These are phyloP conservation scores for Drosophila niveifrons DNA, from an alignment of 2,888 invertebrate species.

Conservation along the genomic window DNA sequence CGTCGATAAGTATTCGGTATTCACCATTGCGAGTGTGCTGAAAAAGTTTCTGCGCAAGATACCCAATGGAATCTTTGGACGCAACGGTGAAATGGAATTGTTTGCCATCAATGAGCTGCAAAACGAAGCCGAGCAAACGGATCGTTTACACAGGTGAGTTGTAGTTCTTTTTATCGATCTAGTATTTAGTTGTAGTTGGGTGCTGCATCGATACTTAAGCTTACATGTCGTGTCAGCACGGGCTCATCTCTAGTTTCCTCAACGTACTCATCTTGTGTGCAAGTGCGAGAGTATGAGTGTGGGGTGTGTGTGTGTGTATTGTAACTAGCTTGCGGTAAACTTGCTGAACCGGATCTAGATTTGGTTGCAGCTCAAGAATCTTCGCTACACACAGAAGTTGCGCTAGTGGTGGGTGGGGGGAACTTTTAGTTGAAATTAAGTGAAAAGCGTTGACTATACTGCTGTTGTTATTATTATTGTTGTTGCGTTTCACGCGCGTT, in stretches of 20 bases:
- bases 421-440: conserved; percentile 67
- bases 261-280: conserved; percentile 44
- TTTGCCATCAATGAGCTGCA: conserved; percentile 95
- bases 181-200: not conserved
- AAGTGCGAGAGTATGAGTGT: conserved; percentile 28
- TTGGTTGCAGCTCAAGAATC: conserved; percentile 78
- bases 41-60: conserved; percentile 99
- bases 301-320: conserved; percentile 38
- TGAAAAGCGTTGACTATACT: conserved; percentile 62
- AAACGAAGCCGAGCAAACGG: conserved; percentile 93
- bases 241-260: conserved; percentile 48
- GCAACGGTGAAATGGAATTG: conserved; percentile 94
- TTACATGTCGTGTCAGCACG: conserved; percentile 25
- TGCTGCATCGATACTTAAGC: not conserved
- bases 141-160: conserved; percentile 94
- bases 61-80: conserved; percentile 98
- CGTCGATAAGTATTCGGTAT: conserved; percentile 97
- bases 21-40: conserved; percentile 98
- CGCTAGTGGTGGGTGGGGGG: conserved; percentile 23
- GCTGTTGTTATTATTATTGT: conserved; percentile 23
- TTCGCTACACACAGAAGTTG: conserved; percentile 48
- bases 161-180: not conserved
- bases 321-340: conserved; percentile 79
- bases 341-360: conserved; percentile 81
- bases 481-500: conserved; percentile 48